Base-by-base conservation (phyloP, 2,797 vertebrate genomes). In the Heliangelus exortis region DNA sequence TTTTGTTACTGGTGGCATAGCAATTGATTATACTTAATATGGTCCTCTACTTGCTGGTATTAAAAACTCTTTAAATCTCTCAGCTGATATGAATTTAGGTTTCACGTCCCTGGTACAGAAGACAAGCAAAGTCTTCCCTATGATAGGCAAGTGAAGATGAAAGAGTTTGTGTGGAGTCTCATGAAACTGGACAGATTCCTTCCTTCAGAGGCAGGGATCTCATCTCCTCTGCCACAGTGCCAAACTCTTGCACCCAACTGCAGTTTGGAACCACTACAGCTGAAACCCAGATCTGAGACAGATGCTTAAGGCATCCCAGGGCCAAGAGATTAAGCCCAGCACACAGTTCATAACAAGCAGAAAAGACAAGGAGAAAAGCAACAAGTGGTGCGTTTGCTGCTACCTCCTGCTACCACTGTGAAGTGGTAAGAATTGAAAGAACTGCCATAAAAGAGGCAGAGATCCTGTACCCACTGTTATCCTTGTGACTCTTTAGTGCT, bases 41-140 rank as follows among this genome's bases (percentile, higher is more conserved):
- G 10, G 9, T 75, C 14, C 29, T 91, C 43, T 74, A 6, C 17
- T 81, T 83, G 47, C 19, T 81, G 29, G 9, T 41, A 78, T 73
- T 79, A 89, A 76, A 28, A 69, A 23, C 55, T 75, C 54, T 53
- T 18, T 80, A 72, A 72, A 73, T 85, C 69, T 79, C 59, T 54
- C 10, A 9, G 71, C 6, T 86, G 72, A 53, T 34, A 16, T 1
- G 74, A 48, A 93, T 63, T 55, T 73, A 77, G 25, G 19, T 84
- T 90, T 95, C 69, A 45, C 61, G 31, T 76, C 57, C 29, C 69
- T 72, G 36, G 58, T 67, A 50, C 4, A 87, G 65, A 54, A 68
- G 66, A 41, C 39, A 81, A 55, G 50, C 15, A 81, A 86, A 86
- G 16, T 11, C 21, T 78, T 86, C 58, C 63, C 25, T 1, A 4